phyloP scores from a whole-genome alignment of 2,113 vertebrate genomes.

The Suricata suricatta region DNA sequence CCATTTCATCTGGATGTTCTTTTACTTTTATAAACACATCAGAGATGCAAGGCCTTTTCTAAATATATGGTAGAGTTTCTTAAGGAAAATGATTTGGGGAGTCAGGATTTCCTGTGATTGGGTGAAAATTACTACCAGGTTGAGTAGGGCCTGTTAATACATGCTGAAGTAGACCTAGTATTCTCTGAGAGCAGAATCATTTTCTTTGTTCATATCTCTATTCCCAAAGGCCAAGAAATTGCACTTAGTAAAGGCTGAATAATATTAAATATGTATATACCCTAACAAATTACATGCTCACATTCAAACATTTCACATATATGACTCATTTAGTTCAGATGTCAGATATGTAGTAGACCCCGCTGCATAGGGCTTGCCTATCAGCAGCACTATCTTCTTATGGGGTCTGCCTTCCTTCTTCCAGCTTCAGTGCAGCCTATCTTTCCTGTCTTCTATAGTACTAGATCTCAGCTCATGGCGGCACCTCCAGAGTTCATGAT shows the following conservation, averaged over 20 bases:
- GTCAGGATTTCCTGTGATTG: neutral
- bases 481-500: neutral
- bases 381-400: neutral
- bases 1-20: neutral
- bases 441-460: neutral
- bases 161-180: neutral
- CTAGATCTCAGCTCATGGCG: neutral
- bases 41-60: neutral
- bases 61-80: neutral
- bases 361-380: neutral
- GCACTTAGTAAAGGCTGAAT: neutral
- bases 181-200: neutral
- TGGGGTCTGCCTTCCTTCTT: neutral
- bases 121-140: neutral
- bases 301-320: neutral
- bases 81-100: neutral
- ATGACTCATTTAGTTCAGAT: neutral
- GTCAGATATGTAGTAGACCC: neutral
- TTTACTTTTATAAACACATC: neutral
- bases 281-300: neutral
- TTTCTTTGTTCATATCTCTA: constrained; percentile 13
- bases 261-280: neutral
- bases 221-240: neutral
- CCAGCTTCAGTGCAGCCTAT: neutral
- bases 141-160: neutral